Percentiles rank a stretch among this genome's conserved stretches.
Evolutionary conservation across 2,888 invertebrate genomes (phyloP).

Genomic region (Cheilosia variabilis): DNA sequence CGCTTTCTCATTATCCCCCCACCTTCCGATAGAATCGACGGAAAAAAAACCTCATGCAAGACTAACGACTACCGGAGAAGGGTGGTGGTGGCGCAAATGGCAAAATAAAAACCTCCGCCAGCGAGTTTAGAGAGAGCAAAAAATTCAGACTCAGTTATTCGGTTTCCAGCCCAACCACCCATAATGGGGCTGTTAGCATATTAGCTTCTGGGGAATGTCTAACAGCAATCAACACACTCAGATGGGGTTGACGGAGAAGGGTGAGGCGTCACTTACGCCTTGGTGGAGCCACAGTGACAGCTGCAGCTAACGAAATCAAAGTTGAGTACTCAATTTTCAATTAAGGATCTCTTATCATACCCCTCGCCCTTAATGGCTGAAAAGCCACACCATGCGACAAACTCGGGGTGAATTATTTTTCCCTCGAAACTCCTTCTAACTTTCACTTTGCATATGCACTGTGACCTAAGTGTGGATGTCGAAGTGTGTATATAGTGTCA

Average conservation of each 20-base stretch:
- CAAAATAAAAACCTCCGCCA: constrained; percentile 61
- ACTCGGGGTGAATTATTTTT: background rate
- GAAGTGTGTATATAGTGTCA: background rate
- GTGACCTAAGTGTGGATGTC: background rate
- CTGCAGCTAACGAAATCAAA: constrained; percentile 76
- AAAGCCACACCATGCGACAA: constrained; percentile 41
- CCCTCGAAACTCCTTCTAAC: constrained; percentile 1
- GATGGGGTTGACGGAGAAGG: background rate
- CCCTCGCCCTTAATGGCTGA: constrained; percentile 1
- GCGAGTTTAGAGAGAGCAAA: constrained; percentile 4
- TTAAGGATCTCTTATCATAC: constrained; percentile 77
- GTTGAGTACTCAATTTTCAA: constrained; percentile 80
- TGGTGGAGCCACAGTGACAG: constrained; percentile 37
- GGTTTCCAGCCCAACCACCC: background rate
- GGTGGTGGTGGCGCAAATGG: constrained; percentile 51
- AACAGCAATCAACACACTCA: constrained; percentile 56
- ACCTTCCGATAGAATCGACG: background rate
- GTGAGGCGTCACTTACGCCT: constrained; percentile 24
- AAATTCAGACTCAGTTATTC: constrained; percentile 20
- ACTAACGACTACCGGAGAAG: constrained; percentile 46
- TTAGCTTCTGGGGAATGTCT: constrained; percentile 51
- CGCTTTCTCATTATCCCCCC: constrained; percentile 73
- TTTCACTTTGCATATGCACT: constrained; percentile 14
- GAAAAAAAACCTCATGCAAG: constrained; percentile 28
- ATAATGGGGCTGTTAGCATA: constrained; percentile 55